Percentiles rank a stretch among this genome's conserved stretches.
These are phyloP conservation scores for Pagetopsis macropterus DNA, from an alignment of 2,797 vertebrate species.

Conservation along the genomic window DNA sequence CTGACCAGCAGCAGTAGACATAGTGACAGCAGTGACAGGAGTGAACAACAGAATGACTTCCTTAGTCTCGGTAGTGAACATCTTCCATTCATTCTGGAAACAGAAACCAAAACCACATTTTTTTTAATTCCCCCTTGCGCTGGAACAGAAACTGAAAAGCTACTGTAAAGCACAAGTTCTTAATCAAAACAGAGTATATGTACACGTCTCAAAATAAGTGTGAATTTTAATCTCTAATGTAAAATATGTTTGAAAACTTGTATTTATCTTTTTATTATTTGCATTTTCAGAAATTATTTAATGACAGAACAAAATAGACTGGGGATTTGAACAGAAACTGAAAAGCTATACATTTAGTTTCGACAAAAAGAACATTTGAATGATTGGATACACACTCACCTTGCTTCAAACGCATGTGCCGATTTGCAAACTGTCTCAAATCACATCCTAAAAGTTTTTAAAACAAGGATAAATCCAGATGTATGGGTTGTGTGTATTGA, in stretches of 20 bases:
- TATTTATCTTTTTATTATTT: no score
- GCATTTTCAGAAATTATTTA: no score
- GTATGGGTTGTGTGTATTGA: no score
- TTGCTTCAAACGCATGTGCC: not conserved
- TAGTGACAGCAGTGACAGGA: constrained; percentile 77
- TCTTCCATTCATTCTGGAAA: constrained; percentile 85
- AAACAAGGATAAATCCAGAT: not conserved
- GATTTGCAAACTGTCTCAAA: not conserved
- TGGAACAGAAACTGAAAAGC: not conserved
- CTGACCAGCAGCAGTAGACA: constrained; percentile 77
- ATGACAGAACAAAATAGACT: no score
- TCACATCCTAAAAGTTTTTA: constrained; percentile 15
- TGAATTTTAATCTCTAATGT: no score
- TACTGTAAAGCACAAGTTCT: no score
- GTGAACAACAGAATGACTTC: constrained; percentile 70
- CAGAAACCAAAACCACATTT: not conserved
- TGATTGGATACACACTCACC: constrained; percentile 1
- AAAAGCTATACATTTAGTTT: not conserved
- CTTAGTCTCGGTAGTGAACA: constrained; percentile 57
- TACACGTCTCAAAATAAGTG: no score
- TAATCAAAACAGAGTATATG: no score
- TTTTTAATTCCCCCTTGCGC: no score
- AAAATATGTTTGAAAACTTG: no score
- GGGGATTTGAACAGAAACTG: no score
- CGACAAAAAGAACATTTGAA: not conserved